Conservation (phyloP, 1,140 invertebrate genomes). For the Halictus rubicundus region DNA sequence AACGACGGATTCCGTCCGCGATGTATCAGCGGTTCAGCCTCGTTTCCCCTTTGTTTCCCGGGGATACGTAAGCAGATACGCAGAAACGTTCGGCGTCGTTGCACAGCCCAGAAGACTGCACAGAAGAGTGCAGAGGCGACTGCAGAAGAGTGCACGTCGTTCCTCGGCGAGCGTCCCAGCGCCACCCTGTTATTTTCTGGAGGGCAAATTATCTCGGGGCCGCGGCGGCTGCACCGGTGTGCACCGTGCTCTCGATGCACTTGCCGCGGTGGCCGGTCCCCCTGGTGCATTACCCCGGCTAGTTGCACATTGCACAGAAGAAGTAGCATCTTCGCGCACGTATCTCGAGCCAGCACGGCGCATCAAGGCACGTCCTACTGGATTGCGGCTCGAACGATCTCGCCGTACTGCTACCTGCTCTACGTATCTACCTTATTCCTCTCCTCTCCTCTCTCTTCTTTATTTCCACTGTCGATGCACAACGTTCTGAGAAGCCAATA, state of each 20-base stretch:
- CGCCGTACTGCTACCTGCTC: conserved; percentile 65
- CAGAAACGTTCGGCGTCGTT: conserved; percentile 24
- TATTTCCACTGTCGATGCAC: neutral
- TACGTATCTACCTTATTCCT: conserved; percentile 46
- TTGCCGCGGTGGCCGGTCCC: conserved; percentile 67
- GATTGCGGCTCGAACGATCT: conserved; percentile 74
- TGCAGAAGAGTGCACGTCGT: conserved; percentile 52
- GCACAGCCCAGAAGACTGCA: too few relatives aligned
- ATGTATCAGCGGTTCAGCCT: neutral
- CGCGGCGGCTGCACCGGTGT: conserved; percentile 51
- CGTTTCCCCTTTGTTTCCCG: conserved; percentile 26
- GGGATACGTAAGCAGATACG: conserved; percentile 58
- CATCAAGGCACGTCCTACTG: conserved; percentile 79
- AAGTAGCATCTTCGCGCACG: conserved; percentile 78
- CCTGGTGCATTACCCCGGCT: conserved; percentile 67
- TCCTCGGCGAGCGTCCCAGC: conserved; percentile 61
- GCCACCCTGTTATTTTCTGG: conserved; percentile 79
- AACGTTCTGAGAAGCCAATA: neutral
- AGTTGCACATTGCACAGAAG: conserved; percentile 74
- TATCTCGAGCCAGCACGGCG: conserved; percentile 77
- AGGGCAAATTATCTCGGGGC: conserved; percentile 77
- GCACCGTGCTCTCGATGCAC: conserved; percentile 73
- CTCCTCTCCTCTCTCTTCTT: neutral
- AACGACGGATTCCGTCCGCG: too few relatives aligned
- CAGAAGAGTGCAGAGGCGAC: neutral